Conservation (phyloP, 2,113 vertebrate genomes). For the Nyctereutes procyonoides region DNA sequence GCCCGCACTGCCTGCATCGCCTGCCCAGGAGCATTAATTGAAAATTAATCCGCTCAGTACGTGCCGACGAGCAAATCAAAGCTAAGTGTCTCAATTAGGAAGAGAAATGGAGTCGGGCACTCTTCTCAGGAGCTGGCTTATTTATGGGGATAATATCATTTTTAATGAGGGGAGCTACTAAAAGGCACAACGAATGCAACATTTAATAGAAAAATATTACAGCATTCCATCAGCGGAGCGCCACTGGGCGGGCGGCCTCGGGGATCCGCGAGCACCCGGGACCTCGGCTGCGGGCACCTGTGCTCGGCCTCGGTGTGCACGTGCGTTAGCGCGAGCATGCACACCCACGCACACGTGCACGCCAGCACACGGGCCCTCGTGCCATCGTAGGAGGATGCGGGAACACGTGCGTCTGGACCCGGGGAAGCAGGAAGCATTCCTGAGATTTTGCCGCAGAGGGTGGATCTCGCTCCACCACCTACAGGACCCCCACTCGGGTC, state of each 20-base stretch:
- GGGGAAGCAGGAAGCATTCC: not conserved
- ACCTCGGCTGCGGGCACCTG: not conserved
- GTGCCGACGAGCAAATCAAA: conserved; percentile 79
- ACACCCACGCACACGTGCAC: not conserved
- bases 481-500: not conserved
- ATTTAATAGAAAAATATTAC: conserved; percentile 82
- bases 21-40: conserved; percentile 80
- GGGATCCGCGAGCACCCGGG: accelerated
- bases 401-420: not conserved
- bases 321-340: accelerated
- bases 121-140: conserved; percentile 40
- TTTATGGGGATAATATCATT: conserved; percentile 71
- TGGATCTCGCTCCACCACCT: not conserved
- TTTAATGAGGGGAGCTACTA: conserved; percentile 75
- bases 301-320: not conserved
- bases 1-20: conserved; percentile 56
- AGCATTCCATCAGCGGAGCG: conserved; percentile 73
- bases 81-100: conserved; percentile 80
- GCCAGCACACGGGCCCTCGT: not conserved
- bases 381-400: no score
- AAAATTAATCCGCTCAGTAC: conserved; percentile 82
- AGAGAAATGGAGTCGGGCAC: conserved; percentile 77
- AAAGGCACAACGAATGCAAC: conserved; percentile 80
- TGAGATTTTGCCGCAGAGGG: conserved; percentile 1
- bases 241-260: not conserved